A percentile compares a stretch with the other conserved stretches of the same genome.
Conservation (phyloP, 2,888 invertebrate genomes). For the Lasiommata megera region DNA sequence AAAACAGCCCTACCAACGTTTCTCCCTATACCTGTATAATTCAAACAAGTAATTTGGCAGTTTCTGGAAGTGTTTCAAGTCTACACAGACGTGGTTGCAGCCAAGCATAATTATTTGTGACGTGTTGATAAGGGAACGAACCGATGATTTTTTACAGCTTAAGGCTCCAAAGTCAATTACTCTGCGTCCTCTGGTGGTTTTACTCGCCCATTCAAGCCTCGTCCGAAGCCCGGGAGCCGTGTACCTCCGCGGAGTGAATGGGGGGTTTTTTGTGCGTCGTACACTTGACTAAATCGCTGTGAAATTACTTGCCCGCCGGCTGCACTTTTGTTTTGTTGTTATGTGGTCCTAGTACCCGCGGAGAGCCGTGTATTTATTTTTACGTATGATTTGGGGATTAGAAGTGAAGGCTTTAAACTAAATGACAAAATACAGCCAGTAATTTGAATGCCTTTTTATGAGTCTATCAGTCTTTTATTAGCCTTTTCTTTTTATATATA, state of each 20-base stretch:
- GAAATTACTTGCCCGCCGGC: conserved; percentile 69
- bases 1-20: too few relatives aligned
- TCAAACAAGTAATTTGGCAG: too few relatives aligned
- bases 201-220: conserved; percentile 27
- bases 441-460: too few relatives aligned
- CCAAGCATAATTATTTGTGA: too few relatives aligned
- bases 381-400: not conserved
- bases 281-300: conserved; percentile 78
- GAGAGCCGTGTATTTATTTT: too few relatives aligned
- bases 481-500: too few relatives aligned
- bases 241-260: conserved; percentile 56
- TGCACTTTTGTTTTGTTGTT: conserved; percentile 40
- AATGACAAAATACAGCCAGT: too few relatives aligned
- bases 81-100: too few relatives aligned
- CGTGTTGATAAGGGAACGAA: not conserved
- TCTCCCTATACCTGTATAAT: too few relatives aligned
- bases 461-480: too few relatives aligned
- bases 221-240: conserved; percentile 7
- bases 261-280: conserved; percentile 64
- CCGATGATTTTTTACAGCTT: not conserved
- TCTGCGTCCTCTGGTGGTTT: not conserved
- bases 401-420: not conserved
- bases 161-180: not conserved
- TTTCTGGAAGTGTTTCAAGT: too few relatives aligned
- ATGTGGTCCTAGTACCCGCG: conserved; percentile 43